Conservation (phyloP, 2,797 vertebrate genomes). For the Borostomias antarcticus region DNA sequence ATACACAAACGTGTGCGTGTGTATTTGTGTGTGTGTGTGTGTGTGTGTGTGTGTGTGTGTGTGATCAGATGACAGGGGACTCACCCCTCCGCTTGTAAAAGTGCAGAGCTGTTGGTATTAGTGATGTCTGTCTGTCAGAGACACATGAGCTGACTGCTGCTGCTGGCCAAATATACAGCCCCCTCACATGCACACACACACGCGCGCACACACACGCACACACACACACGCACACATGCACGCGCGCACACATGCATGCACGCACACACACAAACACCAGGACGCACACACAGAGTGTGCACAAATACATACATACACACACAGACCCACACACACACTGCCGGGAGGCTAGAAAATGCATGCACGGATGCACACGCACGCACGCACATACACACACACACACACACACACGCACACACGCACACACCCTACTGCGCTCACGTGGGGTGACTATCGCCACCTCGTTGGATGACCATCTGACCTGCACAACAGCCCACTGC, state of each 20-base stretch:
- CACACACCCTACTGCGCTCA: slow-evolving; percentile 40
- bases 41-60: neutral
- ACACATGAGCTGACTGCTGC: neutral
- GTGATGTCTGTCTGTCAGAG: neutral
- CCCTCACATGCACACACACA: slow-evolving; percentile 2
- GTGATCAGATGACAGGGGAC: neutral
- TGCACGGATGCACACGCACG: too few species aligned
- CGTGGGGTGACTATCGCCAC: slow-evolving; percentile 38
- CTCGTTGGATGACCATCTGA: slow-evolving; percentile 59
- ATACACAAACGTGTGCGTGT: neutral
- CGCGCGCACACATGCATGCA: neutral
- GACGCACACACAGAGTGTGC: too few species aligned
- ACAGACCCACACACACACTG: slow-evolving; percentile 5
- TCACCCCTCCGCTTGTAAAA: neutral
- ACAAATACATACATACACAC: neutral
- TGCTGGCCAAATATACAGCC: neutral
- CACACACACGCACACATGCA: slow-evolving; percentile 3
- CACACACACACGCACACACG: slow-evolving; percentile 13
- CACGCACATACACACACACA: slow-evolving; percentile 7
- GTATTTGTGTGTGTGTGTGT: neutral
- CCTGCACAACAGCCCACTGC: slow-evolving; percentile 18
- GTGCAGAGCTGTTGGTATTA: neutral
- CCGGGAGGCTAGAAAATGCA: neutral
- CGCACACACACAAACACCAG: too few species aligned
- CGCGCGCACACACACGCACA: neutral